Conservation (phyloP, 1,140 invertebrate species). For the Euura lappo region DNA sequence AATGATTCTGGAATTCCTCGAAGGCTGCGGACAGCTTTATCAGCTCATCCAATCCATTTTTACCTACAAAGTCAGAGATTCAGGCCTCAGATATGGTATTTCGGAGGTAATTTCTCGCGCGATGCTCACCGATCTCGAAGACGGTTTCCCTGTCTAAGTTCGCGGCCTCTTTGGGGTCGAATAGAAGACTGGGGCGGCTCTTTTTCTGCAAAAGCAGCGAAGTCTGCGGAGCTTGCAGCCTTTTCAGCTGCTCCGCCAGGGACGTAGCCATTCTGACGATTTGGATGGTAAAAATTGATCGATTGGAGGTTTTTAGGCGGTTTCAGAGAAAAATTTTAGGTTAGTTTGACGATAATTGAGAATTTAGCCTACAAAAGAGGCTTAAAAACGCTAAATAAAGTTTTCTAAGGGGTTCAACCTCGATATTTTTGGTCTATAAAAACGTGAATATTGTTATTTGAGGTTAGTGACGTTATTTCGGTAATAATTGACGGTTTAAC, state of each 20-base stretch:
- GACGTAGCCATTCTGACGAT: slow-evolving; percentile 68
- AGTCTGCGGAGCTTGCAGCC: slow-evolving; percentile 81
- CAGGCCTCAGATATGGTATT: too few relatives aligned
- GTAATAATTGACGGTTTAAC: too few relatives aligned
- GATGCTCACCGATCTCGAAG: slow-evolving; percentile 76
- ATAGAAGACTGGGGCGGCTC: slow-evolving; percentile 81
- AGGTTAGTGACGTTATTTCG: too few relatives aligned
- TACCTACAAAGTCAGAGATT: slow-evolving; percentile 49
- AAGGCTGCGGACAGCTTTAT: slow-evolving; percentile 75
- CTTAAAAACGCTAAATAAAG: too few relatives aligned
- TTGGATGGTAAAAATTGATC: too few relatives aligned
- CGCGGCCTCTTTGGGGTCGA: slow-evolving; percentile 88
- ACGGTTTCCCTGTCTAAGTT: slow-evolving; percentile 82
- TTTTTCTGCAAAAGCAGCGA: slow-evolving; percentile 71
- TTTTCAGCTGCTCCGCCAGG: slow-evolving; percentile 82
- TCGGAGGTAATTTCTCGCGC: neutral
- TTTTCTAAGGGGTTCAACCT: too few relatives aligned
- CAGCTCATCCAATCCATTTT: slow-evolving; percentile 83
- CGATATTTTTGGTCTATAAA: too few relatives aligned
- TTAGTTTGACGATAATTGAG: too few relatives aligned
- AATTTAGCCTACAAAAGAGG: too few relatives aligned
- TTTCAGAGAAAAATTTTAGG: too few relatives aligned
- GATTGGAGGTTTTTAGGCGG: too few relatives aligned
- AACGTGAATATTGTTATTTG: too few relatives aligned
- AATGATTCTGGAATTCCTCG: slow-evolving; percentile 71